Evolutionary conservation across 2,888 invertebrate genomes (phyloP).

Genomic region (Muscina levida): DNA sequence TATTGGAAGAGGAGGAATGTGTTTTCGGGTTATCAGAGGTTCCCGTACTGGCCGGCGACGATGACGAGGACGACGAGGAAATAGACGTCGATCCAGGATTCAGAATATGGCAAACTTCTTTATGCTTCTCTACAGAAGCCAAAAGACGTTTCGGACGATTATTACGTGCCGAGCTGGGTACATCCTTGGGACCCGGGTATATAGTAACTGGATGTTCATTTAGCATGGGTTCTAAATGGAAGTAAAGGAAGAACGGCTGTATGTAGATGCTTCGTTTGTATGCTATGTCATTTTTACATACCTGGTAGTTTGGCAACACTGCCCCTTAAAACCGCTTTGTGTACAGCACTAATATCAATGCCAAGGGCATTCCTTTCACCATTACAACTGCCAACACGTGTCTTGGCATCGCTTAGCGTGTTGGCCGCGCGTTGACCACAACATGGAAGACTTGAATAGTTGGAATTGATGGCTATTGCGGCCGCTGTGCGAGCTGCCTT

Average conservation of each 20-base stretch:
- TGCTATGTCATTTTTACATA: slow-evolving; percentile 54
- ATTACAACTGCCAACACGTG: slow-evolving; percentile 75
- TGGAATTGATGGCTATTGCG: slow-evolving; percentile 75
- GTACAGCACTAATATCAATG: slow-evolving; percentile 80
- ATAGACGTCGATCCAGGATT: slow-evolving; percentile 72
- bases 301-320: slow-evolving; percentile 79
- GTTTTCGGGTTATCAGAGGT: slow-evolving; percentile 62
- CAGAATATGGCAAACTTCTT: slow-evolving; percentile 86
- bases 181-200: slow-evolving; percentile 81
- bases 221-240: slow-evolving; percentile 76
- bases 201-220: slow-evolving; percentile 86
- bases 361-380: slow-evolving; percentile 78
- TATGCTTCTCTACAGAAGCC: slow-evolving; percentile 87
- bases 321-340: slow-evolving; percentile 79
- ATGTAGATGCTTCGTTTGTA: not conserved
- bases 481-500: slow-evolving; percentile 75
- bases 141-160: slow-evolving; percentile 69
- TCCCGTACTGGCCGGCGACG: slow-evolving; percentile 61
- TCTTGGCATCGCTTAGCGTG: slow-evolving; percentile 66
- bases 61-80: slow-evolving; percentile 70
- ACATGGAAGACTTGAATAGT: slow-evolving; percentile 80
- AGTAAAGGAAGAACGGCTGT: slow-evolving; percentile 8
- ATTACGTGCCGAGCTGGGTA: slow-evolving; percentile 70
- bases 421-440: slow-evolving; percentile 72
- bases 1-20: slow-evolving; percentile 71